Base-by-base conservation (phyloP, 2,113 vertebrate genomes). In the Mystacornis crossleyi region DNA sequence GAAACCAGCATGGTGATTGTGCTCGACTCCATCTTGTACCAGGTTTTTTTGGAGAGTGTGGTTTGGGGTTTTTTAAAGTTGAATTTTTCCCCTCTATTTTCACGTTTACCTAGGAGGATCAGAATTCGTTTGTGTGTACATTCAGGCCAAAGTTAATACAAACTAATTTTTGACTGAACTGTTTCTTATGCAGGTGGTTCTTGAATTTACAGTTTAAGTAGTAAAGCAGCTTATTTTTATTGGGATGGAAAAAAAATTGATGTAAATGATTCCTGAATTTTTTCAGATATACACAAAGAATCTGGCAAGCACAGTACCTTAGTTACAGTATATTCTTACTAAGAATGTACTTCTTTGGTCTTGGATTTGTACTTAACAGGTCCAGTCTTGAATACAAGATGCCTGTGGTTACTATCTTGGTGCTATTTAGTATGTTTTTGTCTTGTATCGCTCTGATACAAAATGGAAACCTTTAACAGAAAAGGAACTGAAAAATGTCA, bases 141-240 rank as follows among this genome's bases (percentile, higher is more conserved):
- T 9, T 81, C 29, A 69, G 21, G 42, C 28, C 42, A 47, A 78
- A 92, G 31, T 81, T 77, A 78, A n/a, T 69, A 36, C 6, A 17
- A 48, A 12, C 7, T 82, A 2, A 53, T 66, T 85, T 85, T 87
- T 90, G 91, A 73, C 21, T 6, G 38, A 73, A 45, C 8, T 50
- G 1, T 48, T 81, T 75, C 18, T 84, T 90, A 28, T 4, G 50
- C 33, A 65, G 28, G 6, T 1, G 2, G 8, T 80, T 82, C 28
- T 88, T 70, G 29, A 86, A 55, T 83, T 94, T 42, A 40, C 20
- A 42, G 23, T 84, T 81, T 13, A 93, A 64, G 14, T 45, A 89
- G 42, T 29, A 61, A 15, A 90, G 64, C 11, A 73, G 29, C n/a
- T 73, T 31, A 43, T 45, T 26, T 4, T 55, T 72, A 57, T 1